phyloP scores from a whole-genome alignment of 1,140 invertebrate genomes.

The Mizuhopecten yessoensis region DNA sequence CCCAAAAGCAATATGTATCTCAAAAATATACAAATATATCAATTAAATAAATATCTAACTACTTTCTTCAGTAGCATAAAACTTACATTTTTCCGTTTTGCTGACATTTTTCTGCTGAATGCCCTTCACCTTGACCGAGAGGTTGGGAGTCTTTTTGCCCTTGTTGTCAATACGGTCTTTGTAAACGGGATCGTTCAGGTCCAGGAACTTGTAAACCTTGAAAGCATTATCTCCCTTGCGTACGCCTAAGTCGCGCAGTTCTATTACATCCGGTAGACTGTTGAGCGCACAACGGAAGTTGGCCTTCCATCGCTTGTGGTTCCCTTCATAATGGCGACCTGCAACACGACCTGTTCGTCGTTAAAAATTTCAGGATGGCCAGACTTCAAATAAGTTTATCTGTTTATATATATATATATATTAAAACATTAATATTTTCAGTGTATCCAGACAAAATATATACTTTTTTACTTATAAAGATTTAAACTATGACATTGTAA shows the following conservation, averaged over 20 bases:
- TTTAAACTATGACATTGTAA: no score
- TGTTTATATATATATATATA: no score
- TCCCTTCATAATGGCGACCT: slow-evolving; percentile 65
- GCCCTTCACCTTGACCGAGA: neutral
- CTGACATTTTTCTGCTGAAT: slow-evolving; percentile 33
- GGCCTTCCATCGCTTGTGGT: slow-evolving; percentile 78
- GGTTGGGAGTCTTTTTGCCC: neutral
- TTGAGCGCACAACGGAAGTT: slow-evolving; percentile 80
- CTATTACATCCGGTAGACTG: slow-evolving; percentile 76
- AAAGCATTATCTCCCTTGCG: slow-evolving; percentile 75
- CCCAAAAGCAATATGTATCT: no score
- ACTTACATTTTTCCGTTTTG: slow-evolving; percentile 28
- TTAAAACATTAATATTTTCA: no score
- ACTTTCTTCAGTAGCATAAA: no score
- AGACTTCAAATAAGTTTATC: no score
- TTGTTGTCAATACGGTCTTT: slow-evolving; percentile 23
- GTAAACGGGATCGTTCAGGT: slow-evolving; percentile 51
- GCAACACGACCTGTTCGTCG: slow-evolving; percentile 60
- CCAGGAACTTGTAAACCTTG: slow-evolving; percentile 75
- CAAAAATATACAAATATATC: no score
- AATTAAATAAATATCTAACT: no score
- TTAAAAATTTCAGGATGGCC: slow-evolving; percentile 55
- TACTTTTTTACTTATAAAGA: no score
- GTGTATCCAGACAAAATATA: no score
- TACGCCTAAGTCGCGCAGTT: slow-evolving; percentile 65